Base-by-base conservation (phyloP, 1,140 invertebrate species). In the Meloidogyne floridensis region DNA sequence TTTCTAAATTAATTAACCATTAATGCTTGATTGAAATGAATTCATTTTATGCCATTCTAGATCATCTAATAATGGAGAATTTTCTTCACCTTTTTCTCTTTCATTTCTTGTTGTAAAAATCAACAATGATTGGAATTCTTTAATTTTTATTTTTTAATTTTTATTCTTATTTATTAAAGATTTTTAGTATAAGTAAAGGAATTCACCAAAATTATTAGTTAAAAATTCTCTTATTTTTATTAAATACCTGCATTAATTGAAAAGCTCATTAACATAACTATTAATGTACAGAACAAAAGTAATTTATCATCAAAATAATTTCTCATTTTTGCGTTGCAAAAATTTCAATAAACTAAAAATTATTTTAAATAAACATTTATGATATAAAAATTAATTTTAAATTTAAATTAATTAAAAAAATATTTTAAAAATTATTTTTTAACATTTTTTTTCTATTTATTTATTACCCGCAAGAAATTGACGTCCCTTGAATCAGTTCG, bases 1-100 rank as follows among this genome's bases (percentile, higher is more conserved):
- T 47, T n/a, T 65, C 7, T n/a, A n/a, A n/a, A 65, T 32, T 32
- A 32, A 32, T 32, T 32, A 18, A 65, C 59, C 59, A 65, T 65
- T 65, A 65, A 65, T 65, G 59, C 59, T 65, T n/a, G 59, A 65
- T 65, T 65, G 59, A 65, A 65, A 65, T 65, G 59, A 65, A 65
- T 65, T 65, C 5, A 65, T 65, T 65, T 65, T 65, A 65, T 65
- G 15, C 59, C 59, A 65, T 65, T 65, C 59, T 65, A 65, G n/a
- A n/a, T 65, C 15, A 65, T 65, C 59, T 65, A 15, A 65, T 65
- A 65, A 65, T n/a, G 59, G 59, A 65, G 59, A 65, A 65, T 65
- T n/a, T 65, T 65, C 59, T n/a, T 65, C 59, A 65, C 59, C 59
- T 65, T 65, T 65, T 65, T 65, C 59, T 65, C n/a, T 65, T n/a